phyloP scores from a whole-genome alignment of 2,888 invertebrate species.

The Ophion ventricosus region DNA sequence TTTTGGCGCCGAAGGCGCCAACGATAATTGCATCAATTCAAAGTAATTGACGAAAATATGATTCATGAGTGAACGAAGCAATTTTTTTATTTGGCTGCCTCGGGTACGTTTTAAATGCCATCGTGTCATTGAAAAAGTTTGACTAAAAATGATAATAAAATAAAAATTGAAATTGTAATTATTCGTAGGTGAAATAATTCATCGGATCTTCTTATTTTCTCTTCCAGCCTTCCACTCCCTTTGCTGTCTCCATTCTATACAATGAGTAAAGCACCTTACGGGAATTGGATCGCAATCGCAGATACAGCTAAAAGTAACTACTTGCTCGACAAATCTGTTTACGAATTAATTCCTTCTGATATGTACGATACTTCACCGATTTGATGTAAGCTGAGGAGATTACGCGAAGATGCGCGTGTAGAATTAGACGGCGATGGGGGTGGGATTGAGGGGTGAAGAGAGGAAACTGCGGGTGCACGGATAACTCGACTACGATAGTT shows the following conservation, averaged over 20 bases:
- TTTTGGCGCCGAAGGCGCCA: too few relatives aligned
- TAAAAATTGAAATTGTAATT: too few relatives aligned
- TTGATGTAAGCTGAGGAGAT: slow-evolving; percentile 4
- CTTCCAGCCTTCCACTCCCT: too few relatives aligned
- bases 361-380: slow-evolving; percentile 21
- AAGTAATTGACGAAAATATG: too few relatives aligned
- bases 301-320: background rate
- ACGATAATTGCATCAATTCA: too few relatives aligned
- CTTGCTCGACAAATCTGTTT: slow-evolving; percentile 37
- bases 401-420: slow-evolving; percentile 18
- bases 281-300: slow-evolving; percentile 39
- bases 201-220: background rate
- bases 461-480: slow-evolving; percentile 33
- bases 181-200: too few relatives aligned
- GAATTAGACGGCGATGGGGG: slow-evolving; percentile 13
- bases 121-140: too few relatives aligned
- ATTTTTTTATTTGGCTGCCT: too few relatives aligned
- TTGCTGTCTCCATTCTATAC: background rate
- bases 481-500: slow-evolving; percentile 43
- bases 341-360: slow-evolving; percentile 55
- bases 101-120: too few relatives aligned
- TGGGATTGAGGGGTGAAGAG: slow-evolving; percentile 25
- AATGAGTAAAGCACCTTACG: slow-evolving; percentile 7
- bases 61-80: too few relatives aligned
- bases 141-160: too few relatives aligned